phyloP scores from a whole-genome alignment of 2,797 vertebrate species.

The Artibeus jamaicensis region DNA sequence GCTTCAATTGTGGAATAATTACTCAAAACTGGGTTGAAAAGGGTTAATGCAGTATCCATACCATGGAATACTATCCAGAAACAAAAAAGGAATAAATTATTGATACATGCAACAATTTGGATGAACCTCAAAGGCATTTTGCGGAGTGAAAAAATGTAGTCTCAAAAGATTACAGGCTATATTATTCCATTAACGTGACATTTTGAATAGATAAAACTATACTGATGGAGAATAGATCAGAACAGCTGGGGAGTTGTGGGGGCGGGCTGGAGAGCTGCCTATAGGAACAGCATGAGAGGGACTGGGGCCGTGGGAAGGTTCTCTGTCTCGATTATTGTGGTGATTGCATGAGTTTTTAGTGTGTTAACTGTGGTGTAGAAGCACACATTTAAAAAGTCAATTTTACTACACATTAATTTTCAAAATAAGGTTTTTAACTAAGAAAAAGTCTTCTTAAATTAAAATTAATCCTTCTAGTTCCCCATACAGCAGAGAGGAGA shows the following conservation, averaged over 20 bases:
- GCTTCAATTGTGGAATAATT: not conserved
- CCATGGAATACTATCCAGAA: not conserved
- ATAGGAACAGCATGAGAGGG: not conserved
- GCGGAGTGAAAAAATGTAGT: not conserved
- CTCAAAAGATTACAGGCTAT: not conserved
- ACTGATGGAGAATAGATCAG: not conserved
- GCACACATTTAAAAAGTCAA: not conserved
- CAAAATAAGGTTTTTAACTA: not conserved
- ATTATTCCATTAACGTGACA: not conserved
- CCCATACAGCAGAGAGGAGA: not conserved
- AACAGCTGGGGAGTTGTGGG: not conserved
- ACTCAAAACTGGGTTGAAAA: not conserved
- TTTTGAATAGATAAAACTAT: not conserved
- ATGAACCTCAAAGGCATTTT: not conserved
- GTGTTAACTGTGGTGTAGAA: not conserved
- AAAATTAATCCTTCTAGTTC: not conserved
- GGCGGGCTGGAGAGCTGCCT: not conserved
- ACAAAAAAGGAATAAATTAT: not conserved
- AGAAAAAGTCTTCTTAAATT: not conserved
- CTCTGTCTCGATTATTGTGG: not conserved
- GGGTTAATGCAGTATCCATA: not conserved
- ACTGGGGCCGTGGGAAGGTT: not conserved
- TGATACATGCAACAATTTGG: not conserved
- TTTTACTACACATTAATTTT: not conserved
- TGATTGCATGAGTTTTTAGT: not conserved